Percentiles rank a stretch among this genome's conserved stretches.
Evolutionary conservation across 2,797 vertebrate genomes (phyloP).

Genomic region (Acestrorhynchus altus): DNA sequence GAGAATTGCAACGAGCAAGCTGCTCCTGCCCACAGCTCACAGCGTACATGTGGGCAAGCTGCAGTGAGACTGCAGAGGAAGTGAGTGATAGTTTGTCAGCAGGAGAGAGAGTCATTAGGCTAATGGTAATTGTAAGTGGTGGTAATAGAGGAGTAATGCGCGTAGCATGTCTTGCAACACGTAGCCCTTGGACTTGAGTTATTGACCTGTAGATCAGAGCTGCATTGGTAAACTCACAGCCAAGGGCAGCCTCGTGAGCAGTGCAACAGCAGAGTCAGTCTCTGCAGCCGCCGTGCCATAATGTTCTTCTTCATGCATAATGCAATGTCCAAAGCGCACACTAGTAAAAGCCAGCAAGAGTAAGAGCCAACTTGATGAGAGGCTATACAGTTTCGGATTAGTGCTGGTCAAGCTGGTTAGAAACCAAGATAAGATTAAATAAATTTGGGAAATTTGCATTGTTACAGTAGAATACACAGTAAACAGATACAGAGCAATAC

Average conservation of each 20-base stretch:
- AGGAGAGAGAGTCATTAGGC: slow-evolving; percentile 51
- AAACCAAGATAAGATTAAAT: background rate
- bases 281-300: slow-evolving; percentile 20
- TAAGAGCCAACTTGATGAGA: slow-evolving; percentile 18
- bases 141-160: slow-evolving; percentile 55
- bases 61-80: slow-evolving; percentile 53
- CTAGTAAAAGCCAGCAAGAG: slow-evolving; percentile 26
- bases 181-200: slow-evolving; percentile 48
- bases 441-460: background rate
- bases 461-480: no score
- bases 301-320: slow-evolving; percentile 55
- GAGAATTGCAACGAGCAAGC: background rate
- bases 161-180: slow-evolving; percentile 34
- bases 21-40: slow-evolving; percentile 13
- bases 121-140: slow-evolving; percentile 58
- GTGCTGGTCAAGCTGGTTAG: background rate
- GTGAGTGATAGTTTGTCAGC: slow-evolving; percentile 55
- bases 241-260: slow-evolving; percentile 36
- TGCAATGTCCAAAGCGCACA: slow-evolving; percentile 44
- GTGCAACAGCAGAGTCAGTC: slow-evolving; percentile 28
- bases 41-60: slow-evolving; percentile 19
- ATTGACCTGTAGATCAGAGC: slow-evolving; percentile 44
- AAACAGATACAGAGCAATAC: no score
- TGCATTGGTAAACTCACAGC: slow-evolving; percentile 42
- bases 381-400: no score